Percentiles rank a stretch among this genome's conserved stretches.
These are phyloP conservation scores for Aelia acuminata DNA, from an alignment of 2,888 invertebrate genomes.

Conservation along the genomic window DNA sequence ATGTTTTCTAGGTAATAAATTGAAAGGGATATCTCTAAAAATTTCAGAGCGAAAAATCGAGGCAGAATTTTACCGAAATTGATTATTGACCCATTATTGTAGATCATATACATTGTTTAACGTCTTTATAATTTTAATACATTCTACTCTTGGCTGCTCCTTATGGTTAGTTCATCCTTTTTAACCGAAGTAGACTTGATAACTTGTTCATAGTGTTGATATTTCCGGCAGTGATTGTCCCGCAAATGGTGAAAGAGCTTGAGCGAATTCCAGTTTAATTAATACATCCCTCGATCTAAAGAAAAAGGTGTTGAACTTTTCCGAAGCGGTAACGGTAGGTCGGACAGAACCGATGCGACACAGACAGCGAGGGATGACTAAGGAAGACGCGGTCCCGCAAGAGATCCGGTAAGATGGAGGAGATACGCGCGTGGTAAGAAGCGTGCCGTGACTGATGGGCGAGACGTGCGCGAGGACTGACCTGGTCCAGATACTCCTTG, in stretches of 20 bases:
- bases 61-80: too few species aligned
- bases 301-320: background rate
- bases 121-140: too few species aligned
- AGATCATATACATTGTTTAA: too few species aligned
- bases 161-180: too few species aligned
- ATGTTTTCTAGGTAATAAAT: too few species aligned
- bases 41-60: too few species aligned
- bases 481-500: background rate
- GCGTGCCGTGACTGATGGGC: conserved; percentile 25
- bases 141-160: too few species aligned
- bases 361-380: background rate
- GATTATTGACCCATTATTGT: too few species aligned
- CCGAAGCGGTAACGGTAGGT: background rate
- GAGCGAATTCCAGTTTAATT: background rate
- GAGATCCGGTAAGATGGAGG: background rate
- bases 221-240: background rate
- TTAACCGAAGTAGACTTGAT: too few species aligned
- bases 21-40: too few species aligned
- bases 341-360: background rate
- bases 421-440: conserved; percentile 8
- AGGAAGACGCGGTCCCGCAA: background rate
- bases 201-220: background rate
- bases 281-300: background rate
- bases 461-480: conserved; percentile 17
- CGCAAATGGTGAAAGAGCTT: background rate